Evolutionary conservation across 2,113 vertebrate genomes (phyloP), one percentile per base, ranked within the genome.

Genomic region (Datnioides undecimradiatus): DNA sequence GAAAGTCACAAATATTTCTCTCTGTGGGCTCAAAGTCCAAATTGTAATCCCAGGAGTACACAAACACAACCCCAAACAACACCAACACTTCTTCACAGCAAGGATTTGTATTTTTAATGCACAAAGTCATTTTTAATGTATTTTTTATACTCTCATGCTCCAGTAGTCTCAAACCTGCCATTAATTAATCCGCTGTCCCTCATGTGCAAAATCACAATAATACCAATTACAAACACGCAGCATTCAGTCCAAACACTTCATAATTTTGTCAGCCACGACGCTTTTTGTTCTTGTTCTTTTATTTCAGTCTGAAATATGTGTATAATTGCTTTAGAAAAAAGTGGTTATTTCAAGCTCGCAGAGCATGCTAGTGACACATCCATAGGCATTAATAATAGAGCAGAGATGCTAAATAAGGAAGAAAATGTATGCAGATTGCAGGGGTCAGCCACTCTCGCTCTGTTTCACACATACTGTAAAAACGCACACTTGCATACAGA

Each of bases 401-500:
- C 6, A 8, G n/a, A 34, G 43, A 51, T 43, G 45, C 31, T 49
- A 65, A 69, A 45, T 27, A 57, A 19, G 29, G 29, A 1, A 25
- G 64, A 19, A 57, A 41, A 74, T 60, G 27, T 12, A 45, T 55
- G 57, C 45, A 51, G 63, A 46, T 57, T 31, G 41, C 38, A 63
- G 54, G 58, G 69, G 40, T 52, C 58, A 31, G n/a, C 31, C 31
- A 13, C 45, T 59, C 33, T n/a, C 1, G 6, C 29, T 23, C 9
- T 33, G 25, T 40, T 6, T 63, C 38, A 49, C 21, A 64, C 23
- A 19, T 17, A 10, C 60, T 43, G 17, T 33, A 46, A 46, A 41
- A 43, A 66, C 2, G 0, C 62, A 46, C 21, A 14, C 25, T 2
- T 60, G 5, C 8, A 11, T 49, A 9, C n/a, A 38, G 16, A 21